Evolutionary conservation across 2,797 vertebrate genomes (phyloP).

Genomic region (Loriculus beryllinus): DNA sequence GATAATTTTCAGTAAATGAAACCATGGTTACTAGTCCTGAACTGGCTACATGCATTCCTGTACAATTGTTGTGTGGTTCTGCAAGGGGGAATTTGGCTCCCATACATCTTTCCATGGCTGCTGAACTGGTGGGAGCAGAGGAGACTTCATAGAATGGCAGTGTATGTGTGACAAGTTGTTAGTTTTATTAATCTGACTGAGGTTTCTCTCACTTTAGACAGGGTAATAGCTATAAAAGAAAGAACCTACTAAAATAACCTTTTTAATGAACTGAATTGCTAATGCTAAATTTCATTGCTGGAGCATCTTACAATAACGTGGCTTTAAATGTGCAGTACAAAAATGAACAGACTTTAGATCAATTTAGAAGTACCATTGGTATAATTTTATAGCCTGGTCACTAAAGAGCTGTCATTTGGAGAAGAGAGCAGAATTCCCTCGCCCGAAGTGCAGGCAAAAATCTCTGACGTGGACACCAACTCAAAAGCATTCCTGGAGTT

Average conservation of each 20-base stretch:
- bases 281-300: constrained; percentile 44
- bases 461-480: background rate
- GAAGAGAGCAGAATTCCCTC: constrained; percentile 24
- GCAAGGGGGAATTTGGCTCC: constrained; percentile 20
- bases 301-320: background rate
- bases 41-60: background rate
- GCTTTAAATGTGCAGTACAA: background rate
- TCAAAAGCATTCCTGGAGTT: background rate
- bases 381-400: constrained; percentile 31
- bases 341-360: constrained; percentile 29
- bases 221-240: constrained; percentile 50
- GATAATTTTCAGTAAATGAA: constrained; percentile 4
- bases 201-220: constrained; percentile 32
- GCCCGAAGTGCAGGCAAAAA: background rate
- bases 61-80: constrained; percentile 10
- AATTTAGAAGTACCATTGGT: background rate
- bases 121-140: background rate
- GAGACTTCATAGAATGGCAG: background rate
- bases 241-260: constrained; percentile 38
- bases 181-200: constrained; percentile 54
- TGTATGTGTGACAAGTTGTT: constrained; percentile 5
- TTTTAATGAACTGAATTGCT: constrained; percentile 60
- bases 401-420: background rate
- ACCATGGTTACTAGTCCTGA: constrained; percentile 24
- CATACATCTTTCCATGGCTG: background rate